Evolutionary conservation across 2,888 invertebrate species (phyloP).

Genomic region (Dyspetes luteomarginatus): DNA sequence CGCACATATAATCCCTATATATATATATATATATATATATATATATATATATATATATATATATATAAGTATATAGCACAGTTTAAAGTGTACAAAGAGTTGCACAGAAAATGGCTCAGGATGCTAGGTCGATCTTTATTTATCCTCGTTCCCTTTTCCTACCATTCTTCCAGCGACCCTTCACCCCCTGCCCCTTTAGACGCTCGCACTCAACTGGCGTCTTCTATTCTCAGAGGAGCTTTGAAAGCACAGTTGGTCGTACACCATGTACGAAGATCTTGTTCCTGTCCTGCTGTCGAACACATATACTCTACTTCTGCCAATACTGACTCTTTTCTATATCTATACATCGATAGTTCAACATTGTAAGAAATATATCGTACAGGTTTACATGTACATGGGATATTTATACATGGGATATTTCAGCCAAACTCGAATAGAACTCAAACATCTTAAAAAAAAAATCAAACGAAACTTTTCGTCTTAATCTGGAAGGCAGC

Average conservation of each 20-base stretch:
- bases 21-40: background rate
- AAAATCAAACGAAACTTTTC: too few species aligned
- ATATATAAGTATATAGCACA: background rate
- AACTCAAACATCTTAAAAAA: too few species aligned
- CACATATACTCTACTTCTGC: conserved; percentile 23
- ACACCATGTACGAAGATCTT: conserved; percentile 45
- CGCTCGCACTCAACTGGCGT: conserved; percentile 39
- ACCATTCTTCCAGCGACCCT: conserved; percentile 24
- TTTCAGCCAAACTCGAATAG: too few species aligned
- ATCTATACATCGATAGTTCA: conserved; percentile 2
- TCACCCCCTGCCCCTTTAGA: background rate
- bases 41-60: background rate
- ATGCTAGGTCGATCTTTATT: conserved; percentile 61
- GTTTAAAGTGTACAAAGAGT: conserved; percentile 9
- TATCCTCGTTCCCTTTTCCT: conserved; percentile 54
- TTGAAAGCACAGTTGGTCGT: conserved; percentile 51
- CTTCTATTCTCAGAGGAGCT: conserved; percentile 55
- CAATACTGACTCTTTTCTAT: conserved; percentile 6
- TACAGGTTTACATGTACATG: background rate
- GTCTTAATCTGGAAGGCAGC: too few species aligned
- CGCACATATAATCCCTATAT: background rate
- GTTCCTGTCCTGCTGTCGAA: conserved; percentile 34
- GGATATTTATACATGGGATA: too few species aligned
- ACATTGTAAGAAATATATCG: conserved; percentile 1
- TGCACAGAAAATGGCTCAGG: conserved; percentile 44